These are phyloP conservation scores for Stenodera caucasica DNA, from an alignment of 2,888 invertebrate species.

Conservation along the genomic window DNA sequence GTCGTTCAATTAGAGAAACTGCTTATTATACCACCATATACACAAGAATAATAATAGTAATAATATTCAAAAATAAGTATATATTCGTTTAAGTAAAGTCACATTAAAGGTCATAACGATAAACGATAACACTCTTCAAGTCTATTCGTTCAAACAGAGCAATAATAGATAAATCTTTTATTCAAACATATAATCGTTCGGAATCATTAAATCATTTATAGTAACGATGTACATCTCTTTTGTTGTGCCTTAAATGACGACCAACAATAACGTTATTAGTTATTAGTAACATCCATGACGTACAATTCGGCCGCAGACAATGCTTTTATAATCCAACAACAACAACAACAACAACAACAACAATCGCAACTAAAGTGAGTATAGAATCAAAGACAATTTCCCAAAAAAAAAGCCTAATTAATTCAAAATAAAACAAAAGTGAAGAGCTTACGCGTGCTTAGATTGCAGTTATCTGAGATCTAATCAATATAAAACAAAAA, in stretches of 20 bases:
- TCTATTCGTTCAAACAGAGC: slow-evolving; percentile 22
- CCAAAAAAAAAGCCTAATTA: too few relatives aligned
- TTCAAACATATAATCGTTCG: slow-evolving; percentile 13
- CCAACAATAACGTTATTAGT: neutral
- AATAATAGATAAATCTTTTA: slow-evolving; percentile 23
- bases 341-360: neutral
- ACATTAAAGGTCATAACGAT: slow-evolving; percentile 33
- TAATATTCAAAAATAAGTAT: neutral
- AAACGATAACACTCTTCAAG: slow-evolving; percentile 31
- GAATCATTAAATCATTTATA: slow-evolving; percentile 22
- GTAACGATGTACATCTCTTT: slow-evolving; percentile 7
- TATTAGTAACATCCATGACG: slow-evolving; percentile 21
- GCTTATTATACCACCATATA: neutral
- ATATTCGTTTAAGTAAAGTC: slow-evolving; percentile 15
- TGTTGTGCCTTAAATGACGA: slow-evolving; percentile 15
- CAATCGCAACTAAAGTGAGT: neutral
- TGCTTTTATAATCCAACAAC: slow-evolving; percentile 15
- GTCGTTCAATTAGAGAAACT: neutral
- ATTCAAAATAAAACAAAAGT: too few relatives aligned
- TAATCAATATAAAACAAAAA: too few relatives aligned
- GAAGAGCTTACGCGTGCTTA: too few relatives aligned
- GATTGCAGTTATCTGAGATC: too few relatives aligned
- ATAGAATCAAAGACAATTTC: neutral
- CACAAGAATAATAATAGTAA: slow-evolving; percentile 2
- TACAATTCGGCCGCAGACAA: slow-evolving; percentile 19